Conservation (phyloP, 2,113 vertebrate species). For the pig (Sus scrofa) region T2T-Sscrofa CM000825.6:40783501-40784000, state of each 20-base stretch:
- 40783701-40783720: no score
- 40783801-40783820: no score
- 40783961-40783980: background rate
- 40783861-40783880: no score
- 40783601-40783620: background rate
- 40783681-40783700: no score
- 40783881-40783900: no score
- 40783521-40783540: background rate
- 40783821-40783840: no score
- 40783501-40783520: background rate
- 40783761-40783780: no score
- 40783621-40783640: background rate
- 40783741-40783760: no score
- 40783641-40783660: background rate
- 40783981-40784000: background rate
- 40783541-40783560: conserved; percentile 1
- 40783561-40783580: conserved; percentile 34
- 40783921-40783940: background rate
- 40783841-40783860: no score
- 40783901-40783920: background rate
- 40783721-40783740: no score
- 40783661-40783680: conserved; percentile 43
- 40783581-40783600: background rate
- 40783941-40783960: background rate
- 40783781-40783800: no score